Percentiles rank a stretch among this genome's conserved stretches.
These are phyloP conservation scores for Hypocryptadius cinnamomeus DNA, from an alignment of 2,113 vertebrate genomes.

Conservation along the genomic window DNA sequence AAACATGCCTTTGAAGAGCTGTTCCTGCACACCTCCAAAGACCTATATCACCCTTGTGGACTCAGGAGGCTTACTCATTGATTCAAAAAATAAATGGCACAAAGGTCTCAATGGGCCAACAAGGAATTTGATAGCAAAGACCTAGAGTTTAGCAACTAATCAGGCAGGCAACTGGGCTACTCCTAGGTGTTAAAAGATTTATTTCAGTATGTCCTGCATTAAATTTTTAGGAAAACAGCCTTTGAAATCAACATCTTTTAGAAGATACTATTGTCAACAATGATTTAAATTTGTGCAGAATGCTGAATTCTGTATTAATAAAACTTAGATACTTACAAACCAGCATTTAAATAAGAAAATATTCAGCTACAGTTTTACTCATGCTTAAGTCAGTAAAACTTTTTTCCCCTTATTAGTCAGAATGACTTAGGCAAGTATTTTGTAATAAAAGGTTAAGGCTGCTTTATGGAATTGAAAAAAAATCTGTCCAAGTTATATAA, in stretches of 20 bases:
- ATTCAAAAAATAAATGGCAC: background rate
- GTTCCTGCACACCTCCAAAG: background rate
- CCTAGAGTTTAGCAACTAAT: background rate
- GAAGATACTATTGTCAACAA: accelerated
- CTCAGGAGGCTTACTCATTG: background rate
- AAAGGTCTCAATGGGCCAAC: background rate
- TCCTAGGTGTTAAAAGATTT: background rate
- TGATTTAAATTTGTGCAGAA: background rate
- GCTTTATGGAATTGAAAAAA: background rate
- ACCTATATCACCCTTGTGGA: background rate
- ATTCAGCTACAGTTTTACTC: background rate
- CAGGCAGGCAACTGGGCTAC: background rate
- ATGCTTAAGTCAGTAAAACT: background rate
- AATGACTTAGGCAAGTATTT: background rate
- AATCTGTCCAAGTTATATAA: background rate
- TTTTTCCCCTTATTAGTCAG: background rate
- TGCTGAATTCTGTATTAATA: background rate
- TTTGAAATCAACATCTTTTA: background rate
- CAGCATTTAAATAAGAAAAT: background rate
- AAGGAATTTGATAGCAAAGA: background rate
- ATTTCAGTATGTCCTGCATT: background rate
- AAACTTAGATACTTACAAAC: background rate
- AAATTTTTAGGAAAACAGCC: background rate
- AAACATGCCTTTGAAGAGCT: background rate
- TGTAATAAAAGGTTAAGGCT: background rate